phyloP scores from a whole-genome alignment of 2,113 vertebrate genomes.

The Atractosteus spatula region DNA sequence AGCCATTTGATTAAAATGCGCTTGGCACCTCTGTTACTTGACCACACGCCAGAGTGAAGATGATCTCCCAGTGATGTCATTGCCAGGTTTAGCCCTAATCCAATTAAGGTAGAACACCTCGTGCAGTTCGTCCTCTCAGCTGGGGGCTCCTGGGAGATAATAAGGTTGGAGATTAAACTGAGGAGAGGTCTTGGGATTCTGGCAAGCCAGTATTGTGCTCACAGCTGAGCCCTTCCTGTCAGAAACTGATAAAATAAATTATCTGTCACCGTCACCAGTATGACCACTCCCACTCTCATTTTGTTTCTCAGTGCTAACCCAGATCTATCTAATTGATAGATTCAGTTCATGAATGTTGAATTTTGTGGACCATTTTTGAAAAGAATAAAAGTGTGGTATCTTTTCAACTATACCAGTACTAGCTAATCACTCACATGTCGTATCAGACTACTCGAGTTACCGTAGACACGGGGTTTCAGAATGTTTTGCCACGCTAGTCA shows the following conservation, averaged over 20 bases:
- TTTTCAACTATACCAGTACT: too few relatives aligned
- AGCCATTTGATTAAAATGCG: too few relatives aligned
- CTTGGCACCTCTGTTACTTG: background rate
- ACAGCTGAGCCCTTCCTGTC: too few relatives aligned
- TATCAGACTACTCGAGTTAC: too few relatives aligned
- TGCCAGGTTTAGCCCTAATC: constrained; percentile 19
- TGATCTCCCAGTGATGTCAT: constrained; percentile 25
- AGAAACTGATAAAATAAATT: too few relatives aligned
- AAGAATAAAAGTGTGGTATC: too few relatives aligned
- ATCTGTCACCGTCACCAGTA: too few relatives aligned
- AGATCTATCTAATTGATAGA: background rate
- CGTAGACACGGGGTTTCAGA: too few relatives aligned
- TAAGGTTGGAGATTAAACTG: constrained; percentile 9
- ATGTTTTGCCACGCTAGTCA: too few relatives aligned
- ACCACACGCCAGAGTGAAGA: background rate
- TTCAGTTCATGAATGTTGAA: background rate
- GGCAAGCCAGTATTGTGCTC: background rate
- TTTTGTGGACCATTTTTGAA: too few relatives aligned
- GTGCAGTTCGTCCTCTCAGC: constrained; percentile 1
- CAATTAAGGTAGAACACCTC: constrained; percentile 29
- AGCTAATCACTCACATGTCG: too few relatives aligned
- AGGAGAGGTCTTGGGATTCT: background rate
- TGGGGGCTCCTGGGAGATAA: constrained; percentile 13
- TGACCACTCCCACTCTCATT: background rate
- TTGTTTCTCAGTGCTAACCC: background rate